These are phyloP conservation scores for Emydura subglobosa DNA, from an alignment of 2,113 vertebrate genomes.

Conservation along the genomic window DNA sequence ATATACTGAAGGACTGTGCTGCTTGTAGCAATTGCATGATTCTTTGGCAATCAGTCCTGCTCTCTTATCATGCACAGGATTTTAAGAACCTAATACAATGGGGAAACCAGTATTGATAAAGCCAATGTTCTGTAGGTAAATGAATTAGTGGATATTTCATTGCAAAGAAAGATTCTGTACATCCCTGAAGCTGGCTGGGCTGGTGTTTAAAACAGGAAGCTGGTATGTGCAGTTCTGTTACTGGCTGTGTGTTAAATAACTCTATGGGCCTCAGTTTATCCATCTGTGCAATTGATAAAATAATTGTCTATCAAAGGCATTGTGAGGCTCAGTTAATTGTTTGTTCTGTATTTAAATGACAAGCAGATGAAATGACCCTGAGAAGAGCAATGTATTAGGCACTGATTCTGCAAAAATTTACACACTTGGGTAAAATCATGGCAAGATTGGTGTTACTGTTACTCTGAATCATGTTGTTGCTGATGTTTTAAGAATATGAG, in stretches of 20 bases:
- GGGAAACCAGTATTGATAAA: background rate
- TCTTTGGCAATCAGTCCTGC: background rate
- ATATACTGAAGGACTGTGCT: background rate
- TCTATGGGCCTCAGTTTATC: background rate
- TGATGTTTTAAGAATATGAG: background rate
- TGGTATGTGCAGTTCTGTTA: background rate
- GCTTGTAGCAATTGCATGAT: background rate
- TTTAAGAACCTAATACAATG: background rate
- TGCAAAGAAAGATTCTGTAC: background rate
- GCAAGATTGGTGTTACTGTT: background rate
- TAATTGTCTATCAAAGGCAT: background rate
- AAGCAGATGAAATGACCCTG: background rate
- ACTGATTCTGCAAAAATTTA: background rate
- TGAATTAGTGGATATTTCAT: background rate
- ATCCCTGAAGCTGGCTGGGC: fast-evolving
- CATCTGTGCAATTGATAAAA: background rate
- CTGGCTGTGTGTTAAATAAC: background rate
- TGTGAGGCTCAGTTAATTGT: background rate
- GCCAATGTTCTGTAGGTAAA: background rate
- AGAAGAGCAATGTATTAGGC: background rate
- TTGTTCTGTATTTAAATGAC: background rate
- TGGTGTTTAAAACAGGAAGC: background rate
- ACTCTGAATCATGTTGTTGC: background rate
- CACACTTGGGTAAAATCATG: background rate
- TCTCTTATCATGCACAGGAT: background rate